phyloP scores from a whole-genome alignment of 1,140 invertebrate genomes.

The Vanessa atalanta region DNA sequence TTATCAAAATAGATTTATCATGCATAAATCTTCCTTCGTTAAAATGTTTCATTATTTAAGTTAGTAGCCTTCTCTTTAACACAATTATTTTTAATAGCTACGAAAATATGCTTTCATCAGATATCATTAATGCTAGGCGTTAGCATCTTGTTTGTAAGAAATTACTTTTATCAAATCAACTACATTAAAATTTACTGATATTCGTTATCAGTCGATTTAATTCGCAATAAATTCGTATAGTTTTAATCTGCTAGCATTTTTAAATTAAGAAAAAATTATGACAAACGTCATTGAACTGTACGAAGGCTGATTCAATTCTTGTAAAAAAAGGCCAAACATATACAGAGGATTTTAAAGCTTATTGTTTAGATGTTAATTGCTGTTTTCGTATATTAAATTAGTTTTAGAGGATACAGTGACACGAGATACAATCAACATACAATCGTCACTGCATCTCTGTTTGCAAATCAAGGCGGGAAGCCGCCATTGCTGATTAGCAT shows the following conservation, averaged over 20 bases:
- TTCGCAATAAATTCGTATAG: background rate
- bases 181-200: too few relatives aligned
- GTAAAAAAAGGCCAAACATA: background rate
- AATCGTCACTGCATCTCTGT: conserved; percentile 66
- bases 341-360: background rate
- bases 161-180: too few relatives aligned
- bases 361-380: conserved; percentile 9
- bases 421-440: conserved; percentile 63
- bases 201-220: too few relatives aligned
- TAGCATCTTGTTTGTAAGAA: too few relatives aligned
- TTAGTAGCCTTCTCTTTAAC: too few relatives aligned
- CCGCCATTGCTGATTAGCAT: conserved; percentile 63
- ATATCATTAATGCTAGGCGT: too few relatives aligned
- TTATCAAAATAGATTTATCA: background rate
- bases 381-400: background rate
- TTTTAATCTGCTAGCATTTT: conserved; percentile 9
- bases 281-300: conserved; percentile 13
- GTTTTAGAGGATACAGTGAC: conserved; percentile 5
- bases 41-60: too few relatives aligned
- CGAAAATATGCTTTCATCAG: too few relatives aligned
- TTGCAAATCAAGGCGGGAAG: conserved; percentile 71
- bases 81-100: too few relatives aligned
- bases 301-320: conserved; percentile 13
- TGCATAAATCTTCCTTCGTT: too few relatives aligned
- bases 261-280: background rate